Conservation (phyloP, 2,113 vertebrate species). For the Coturnix japonica region DNA sequence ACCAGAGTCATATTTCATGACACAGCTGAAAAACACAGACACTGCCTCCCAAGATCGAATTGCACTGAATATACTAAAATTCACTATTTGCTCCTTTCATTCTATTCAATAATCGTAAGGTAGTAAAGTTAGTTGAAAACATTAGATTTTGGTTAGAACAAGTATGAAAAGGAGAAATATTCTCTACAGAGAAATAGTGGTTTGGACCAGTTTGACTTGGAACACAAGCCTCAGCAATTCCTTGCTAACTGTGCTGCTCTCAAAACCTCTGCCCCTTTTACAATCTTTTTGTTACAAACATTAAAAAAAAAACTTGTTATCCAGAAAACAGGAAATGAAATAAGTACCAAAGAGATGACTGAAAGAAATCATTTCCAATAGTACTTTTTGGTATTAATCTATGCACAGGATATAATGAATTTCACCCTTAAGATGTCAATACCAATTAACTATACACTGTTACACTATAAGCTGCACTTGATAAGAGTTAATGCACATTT, state of each 20-base stretch:
- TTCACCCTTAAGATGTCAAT: neutral
- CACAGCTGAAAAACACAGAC: slow-evolving; percentile 45
- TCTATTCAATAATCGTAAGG: neutral
- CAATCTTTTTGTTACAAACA: neutral
- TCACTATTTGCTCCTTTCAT: neutral
- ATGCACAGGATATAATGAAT: neutral
- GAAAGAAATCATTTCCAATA: neutral
- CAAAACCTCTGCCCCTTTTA: neutral
- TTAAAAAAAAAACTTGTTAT: neutral
- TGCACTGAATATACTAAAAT: neutral
- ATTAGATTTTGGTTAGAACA: neutral
- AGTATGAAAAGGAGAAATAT: neutral
- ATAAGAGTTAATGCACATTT: neutral
- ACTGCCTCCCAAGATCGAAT: neutral
- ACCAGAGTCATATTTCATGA: slow-evolving; percentile 23
- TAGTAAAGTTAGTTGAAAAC: neutral
- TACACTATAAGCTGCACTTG: neutral
- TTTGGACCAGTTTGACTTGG: neutral
- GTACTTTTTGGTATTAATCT: neutral
- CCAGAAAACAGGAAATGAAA: neutral
- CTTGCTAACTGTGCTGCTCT: neutral
- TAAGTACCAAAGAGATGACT: neutral
- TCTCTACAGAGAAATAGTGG: neutral
- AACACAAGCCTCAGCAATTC: neutral
- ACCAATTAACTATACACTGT: neutral